Evolutionary conservation across 1,140 invertebrate genomes (phyloP).

Genomic region (Cyphomyrmex costatus): DNA sequence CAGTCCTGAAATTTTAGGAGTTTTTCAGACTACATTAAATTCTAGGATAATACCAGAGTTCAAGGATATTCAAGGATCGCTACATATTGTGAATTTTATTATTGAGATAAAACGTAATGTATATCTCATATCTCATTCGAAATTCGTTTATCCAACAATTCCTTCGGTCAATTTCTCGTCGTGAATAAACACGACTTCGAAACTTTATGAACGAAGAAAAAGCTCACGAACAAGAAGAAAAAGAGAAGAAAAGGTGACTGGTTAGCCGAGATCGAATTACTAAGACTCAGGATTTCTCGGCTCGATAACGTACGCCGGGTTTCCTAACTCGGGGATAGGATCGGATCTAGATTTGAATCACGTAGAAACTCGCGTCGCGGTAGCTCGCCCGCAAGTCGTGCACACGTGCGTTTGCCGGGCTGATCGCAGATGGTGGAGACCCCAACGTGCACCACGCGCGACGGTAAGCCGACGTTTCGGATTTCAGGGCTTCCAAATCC

Average conservation of each 20-base stretch:
- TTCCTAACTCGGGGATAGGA: constrained; percentile 80
- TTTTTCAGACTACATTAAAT: too few species aligned
- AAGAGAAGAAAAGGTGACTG: not conserved
- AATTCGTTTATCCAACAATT: not conserved
- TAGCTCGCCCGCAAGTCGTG: constrained; percentile 26
- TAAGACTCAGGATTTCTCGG: constrained; percentile 76
- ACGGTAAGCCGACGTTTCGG: constrained; percentile 59
- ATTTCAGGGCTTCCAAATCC: constrained; percentile 52
- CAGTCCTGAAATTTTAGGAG: too few species aligned
- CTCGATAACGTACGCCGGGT: constrained; percentile 78
- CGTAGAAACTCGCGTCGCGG: constrained; percentile 73
- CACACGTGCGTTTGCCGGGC: constrained; percentile 7
- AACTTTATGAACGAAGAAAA: not conserved
- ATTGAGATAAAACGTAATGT: not conserved
- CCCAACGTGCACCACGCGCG: constrained; percentile 42
- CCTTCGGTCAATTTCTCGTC: not conserved
- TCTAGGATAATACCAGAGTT: too few species aligned
- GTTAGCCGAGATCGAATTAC: constrained; percentile 71
- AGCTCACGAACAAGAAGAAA: not conserved
- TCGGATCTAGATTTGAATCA: constrained; percentile 86
- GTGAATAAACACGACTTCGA: not conserved
- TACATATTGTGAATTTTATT: not conserved
- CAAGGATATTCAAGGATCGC: too few species aligned
- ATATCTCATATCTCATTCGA: not conserved
- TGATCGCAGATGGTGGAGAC: constrained; percentile 58